These are phyloP conservation scores for Ptychoptera contaminata DNA, from an alignment of 2,888 invertebrate species.

Conservation along the genomic window DNA sequence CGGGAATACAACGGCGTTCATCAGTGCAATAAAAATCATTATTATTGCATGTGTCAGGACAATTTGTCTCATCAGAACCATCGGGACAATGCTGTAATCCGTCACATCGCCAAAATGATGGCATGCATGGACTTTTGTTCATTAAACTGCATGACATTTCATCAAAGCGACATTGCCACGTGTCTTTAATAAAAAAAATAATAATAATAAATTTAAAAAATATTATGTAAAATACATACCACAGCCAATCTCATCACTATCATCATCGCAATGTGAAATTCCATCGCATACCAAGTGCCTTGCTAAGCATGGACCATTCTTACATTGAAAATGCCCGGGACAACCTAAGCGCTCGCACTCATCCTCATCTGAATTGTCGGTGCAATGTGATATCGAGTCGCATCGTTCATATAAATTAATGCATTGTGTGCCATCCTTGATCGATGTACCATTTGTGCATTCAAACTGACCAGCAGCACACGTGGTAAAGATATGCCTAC, in stretches of 20 bases:
- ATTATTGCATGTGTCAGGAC: slow-evolving; percentile 34
- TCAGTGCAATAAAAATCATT: slow-evolving; percentile 39
- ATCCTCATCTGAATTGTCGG: slow-evolving; percentile 43
- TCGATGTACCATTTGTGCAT: slow-evolving; percentile 39
- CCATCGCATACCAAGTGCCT: slow-evolving; percentile 45
- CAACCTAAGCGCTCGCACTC: slow-evolving; percentile 39
- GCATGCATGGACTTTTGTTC: slow-evolving; percentile 35
- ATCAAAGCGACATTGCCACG: slow-evolving; percentile 37
- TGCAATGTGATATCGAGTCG: slow-evolving; percentile 42
- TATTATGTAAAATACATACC: slow-evolving; percentile 23
- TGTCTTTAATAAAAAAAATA: slow-evolving; percentile 13
- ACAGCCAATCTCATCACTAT: slow-evolving; percentile 41
- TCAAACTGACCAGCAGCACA: slow-evolving; percentile 42
- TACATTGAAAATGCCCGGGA: slow-evolving; percentile 41
- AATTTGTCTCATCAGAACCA: slow-evolving; percentile 38
- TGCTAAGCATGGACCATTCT: slow-evolving; percentile 40
- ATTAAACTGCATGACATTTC: slow-evolving; percentile 37
- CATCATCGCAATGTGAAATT: slow-evolving; percentile 42
- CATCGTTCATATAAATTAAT: slow-evolving; percentile 34
- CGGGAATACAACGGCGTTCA: slow-evolving; percentile 42
- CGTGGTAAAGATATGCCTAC: slow-evolving; percentile 28
- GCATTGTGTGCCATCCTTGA: slow-evolving; percentile 39
- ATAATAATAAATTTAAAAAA: background rate
- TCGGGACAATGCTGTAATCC: slow-evolving; percentile 39
- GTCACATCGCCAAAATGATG: slow-evolving; percentile 40